Base-by-base conservation (phyloP, 2,113 vertebrate species). In the Toxotes jaculatrix region DNA sequence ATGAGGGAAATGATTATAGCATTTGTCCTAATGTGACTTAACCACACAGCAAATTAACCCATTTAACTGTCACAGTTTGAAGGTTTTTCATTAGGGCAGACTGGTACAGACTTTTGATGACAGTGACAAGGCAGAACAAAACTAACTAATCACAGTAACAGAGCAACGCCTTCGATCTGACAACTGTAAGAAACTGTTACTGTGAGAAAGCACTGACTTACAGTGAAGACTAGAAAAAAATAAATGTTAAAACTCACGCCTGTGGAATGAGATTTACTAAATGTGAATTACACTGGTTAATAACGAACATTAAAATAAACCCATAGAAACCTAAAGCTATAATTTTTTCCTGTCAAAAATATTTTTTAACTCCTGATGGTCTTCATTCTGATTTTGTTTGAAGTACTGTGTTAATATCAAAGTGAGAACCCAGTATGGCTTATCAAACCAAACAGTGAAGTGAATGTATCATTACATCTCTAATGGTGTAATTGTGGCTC, bases 381-480 rank as follows among this genome's bases (percentile, higher is more conserved):
- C 49, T 51, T 21, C 10, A 60, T 19, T 66, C 61, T 61, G 73
- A 55, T 47, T 74, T 68, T 83, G 53, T 83, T 68, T 80, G 62
- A 72, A 79, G 67, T 75, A 71, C 38, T 63, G 55, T 45, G 42
- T 66, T 72, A 49, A 66, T 72, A 68, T 80, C 72, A 67, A 57
- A 80, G 9, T 0, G 9, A 67, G 61, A 63, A 49, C 3, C 66
- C 61, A 63, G 34, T 77, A 23, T 31, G 34, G 32, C 76, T 49
- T 40, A 74, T 69, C 14, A 51, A 79, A 79, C 49, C 42, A 69
- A 63, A 80, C 1, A 16, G 59, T 23, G 49, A 65, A 21, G 61
- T 76, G 62, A 79, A 80, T 63, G 62, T 61, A 65, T 77, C 61
- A 77, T 74, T 77, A 17, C 11, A 34, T 51, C n/a, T 1, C 69